phyloP scores from a whole-genome alignment of 2,888 invertebrate species.

The Panopea generosa region DNA sequence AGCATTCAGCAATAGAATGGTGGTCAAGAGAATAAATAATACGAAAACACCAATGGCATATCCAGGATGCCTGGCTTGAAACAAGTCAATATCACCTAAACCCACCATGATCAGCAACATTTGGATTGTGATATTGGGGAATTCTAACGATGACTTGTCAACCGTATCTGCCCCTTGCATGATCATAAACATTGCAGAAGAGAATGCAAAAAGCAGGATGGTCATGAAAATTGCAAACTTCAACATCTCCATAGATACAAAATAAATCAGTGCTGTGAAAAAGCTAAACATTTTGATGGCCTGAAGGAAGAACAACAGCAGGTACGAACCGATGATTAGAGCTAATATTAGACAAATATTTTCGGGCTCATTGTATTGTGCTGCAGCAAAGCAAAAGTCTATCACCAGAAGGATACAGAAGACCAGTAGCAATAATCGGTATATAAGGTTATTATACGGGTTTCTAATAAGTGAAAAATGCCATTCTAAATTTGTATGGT shows the following conservation, averaged over 20 bases:
- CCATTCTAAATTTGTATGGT: no score
- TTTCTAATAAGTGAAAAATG: no score
- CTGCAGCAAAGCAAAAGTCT: neutral
- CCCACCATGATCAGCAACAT: constrained; percentile 9
- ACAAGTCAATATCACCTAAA: constrained; percentile 4
- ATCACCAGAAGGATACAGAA: neutral
- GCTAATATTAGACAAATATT: neutral
- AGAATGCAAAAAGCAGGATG: neutral
- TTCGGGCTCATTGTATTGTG: neutral
- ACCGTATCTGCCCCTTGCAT: neutral
- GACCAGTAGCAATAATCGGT: no score
- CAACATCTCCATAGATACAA: neutral
- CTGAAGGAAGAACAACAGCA: neutral
- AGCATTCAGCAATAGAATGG: constrained; percentile 14
- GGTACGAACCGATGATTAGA: constrained; percentile 3
- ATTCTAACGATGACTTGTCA: neutral
- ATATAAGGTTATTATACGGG: no score
- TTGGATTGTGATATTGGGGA: neutral
- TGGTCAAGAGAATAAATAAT: constrained; percentile 10
- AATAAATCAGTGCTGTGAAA: constrained; percentile 7
- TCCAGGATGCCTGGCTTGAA: neutral
- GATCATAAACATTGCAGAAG: neutral
- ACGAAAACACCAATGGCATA: neutral
- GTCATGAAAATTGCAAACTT: neutral
- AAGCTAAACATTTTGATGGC: neutral